Evolutionary conservation across 2,888 invertebrate genomes (phyloP).

Genomic region (Phragmatobia fuliginosa): DNA sequence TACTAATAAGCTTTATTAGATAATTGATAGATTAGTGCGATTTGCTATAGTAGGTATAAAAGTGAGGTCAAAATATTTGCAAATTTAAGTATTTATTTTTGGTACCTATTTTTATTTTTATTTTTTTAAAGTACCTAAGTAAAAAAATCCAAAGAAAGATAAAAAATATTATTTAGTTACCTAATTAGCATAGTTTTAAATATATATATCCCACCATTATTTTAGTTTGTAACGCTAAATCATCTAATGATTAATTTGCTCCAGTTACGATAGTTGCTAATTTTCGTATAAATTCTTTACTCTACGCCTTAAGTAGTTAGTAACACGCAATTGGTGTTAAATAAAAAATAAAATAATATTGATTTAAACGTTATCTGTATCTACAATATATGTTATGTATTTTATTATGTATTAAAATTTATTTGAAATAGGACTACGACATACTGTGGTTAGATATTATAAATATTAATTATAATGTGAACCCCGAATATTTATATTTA

Average conservation of each 20-base stretch:
- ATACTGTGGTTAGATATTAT: constrained; percentile 1
- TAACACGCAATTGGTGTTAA: neutral
- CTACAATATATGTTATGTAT: constrained; percentile 3
- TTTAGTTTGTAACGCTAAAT: too few relatives aligned
- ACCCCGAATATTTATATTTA: neutral
- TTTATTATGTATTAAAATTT: constrained; percentile 3
- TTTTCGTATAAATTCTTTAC: too few relatives aligned
- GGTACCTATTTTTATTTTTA: constrained; percentile 12
- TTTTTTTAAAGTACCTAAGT: neutral
- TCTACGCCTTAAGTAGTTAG: neutral
- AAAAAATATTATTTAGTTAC: constrained; percentile 36
- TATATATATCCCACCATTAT: constrained; percentile 51
- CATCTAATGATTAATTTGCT: neutral
- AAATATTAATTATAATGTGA: neutral
- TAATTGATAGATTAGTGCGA: constrained; percentile 39
- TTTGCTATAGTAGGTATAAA: constrained; percentile 29
- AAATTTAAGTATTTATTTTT: neutral
- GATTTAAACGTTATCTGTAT: constrained; percentile 1
- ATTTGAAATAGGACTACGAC: neutral
- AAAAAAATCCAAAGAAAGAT: constrained; percentile 3
- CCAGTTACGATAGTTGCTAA: neutral
- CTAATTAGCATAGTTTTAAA: constrained; percentile 48
- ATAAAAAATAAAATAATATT: constrained; percentile 2
- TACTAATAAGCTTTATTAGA: constrained; percentile 60
- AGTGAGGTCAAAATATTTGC: neutral